Evolutionary conservation across 2,113 vertebrate species (phyloP).

Genomic region (Octodon degus): DNA sequence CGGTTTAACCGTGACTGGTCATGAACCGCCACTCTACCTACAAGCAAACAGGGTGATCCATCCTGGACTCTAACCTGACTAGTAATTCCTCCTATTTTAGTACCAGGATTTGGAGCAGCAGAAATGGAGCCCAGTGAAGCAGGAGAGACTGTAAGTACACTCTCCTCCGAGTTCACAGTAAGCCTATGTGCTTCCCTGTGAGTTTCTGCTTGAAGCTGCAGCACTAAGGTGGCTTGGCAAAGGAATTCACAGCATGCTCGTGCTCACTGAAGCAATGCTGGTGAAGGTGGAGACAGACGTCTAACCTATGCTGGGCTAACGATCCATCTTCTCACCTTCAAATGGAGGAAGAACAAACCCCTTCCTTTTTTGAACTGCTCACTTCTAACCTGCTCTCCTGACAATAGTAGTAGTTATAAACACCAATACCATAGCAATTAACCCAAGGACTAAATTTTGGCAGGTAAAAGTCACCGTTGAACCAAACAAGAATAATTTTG

Average conservation of each 20-base stretch:
- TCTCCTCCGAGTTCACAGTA: not conserved
- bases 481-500: not conserved
- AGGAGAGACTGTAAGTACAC: not conserved
- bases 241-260: not conserved
- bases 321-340: not conserved
- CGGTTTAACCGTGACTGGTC: not conserved
- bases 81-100: not conserved
- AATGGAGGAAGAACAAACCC: not conserved
- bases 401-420: not conserved
- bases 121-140: not conserved
- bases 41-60: not conserved
- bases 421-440: not conserved
- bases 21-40: not conserved
- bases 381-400: not conserved
- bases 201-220: not conserved
- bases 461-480: not conserved
- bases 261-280: not conserved
- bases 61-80: not conserved
- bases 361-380: not conserved
- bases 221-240: not conserved
- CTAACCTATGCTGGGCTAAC: not conserved
- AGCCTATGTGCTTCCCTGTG: not conserved
- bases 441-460: not conserved
- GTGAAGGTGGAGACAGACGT: not conserved
- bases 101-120: not conserved